Base-by-base conservation (phyloP, 2,113 vertebrate species). In the Rhagologus leucostigma region DNA sequence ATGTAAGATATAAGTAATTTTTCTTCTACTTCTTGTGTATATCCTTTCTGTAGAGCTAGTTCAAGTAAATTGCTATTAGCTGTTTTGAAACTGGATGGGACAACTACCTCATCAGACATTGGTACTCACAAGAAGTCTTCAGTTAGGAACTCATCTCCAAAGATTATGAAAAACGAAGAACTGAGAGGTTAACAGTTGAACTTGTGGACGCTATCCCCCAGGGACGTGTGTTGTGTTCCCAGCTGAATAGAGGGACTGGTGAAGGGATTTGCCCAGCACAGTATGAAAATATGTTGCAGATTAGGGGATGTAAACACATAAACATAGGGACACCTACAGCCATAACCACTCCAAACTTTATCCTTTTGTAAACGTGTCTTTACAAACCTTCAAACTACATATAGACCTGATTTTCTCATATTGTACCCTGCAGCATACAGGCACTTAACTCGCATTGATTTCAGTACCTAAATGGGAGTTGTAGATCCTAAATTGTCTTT, bases 391-490 rank as follows among this genome's bases (percentile, higher is more conserved):
- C 84, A 83, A 93, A 95, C 83, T 86, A 92, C 59, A 63, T 73
- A 65, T 47, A 92, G 75, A 88, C 81, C 64, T 67, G 86, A 87
- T 95, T 96, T 93, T 78, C 60, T 95, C 52, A 44, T 88, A 86
- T 93, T 95, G 77, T 81, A 52, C 73, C 76, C 86, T 87, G 73
- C 83, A 93, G 91, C 91, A 55, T 78, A 59, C 60, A 95, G 80
- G 32, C 80, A 84, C 73, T 96, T 93, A 95, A 55, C 83, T 95
- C 35, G 60, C 93, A 97, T 95, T 95, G 95, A 97, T 97, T 96
- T 95, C 76, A 55, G 79, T 75, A 70, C 76, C 52, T 95, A 92
- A 96, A 95, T 92, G 86, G 80, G 86, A 95, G 47, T 46, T 77
- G 92, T 89, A 90, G 89, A 89, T 92, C 83, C 94, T 92, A 90